Base-by-base conservation (phyloP, 1,140 invertebrate species). In the Spodoptera frugiperda region DNA sequence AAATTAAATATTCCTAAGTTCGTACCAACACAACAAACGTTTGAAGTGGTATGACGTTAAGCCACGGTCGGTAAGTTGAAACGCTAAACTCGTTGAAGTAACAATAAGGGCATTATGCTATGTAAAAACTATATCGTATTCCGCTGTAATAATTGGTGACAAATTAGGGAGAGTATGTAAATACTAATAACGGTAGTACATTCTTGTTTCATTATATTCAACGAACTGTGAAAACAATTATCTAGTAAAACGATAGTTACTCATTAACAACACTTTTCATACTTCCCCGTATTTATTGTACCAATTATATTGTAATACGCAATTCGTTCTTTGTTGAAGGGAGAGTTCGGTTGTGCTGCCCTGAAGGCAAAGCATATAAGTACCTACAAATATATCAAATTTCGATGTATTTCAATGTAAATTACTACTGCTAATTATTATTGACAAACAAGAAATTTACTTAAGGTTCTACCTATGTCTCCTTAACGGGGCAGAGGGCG, bases 1-100 rank as follows among this genome's bases (percentile, higher is more conserved):
- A 93, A 93, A 93, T 90, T 87, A 90, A 80, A 84, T 77, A 82
- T 82, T 78, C 81, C 84, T 85, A 86, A 86, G 83, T 84, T 84
- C 81, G 82, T 86, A 83, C 82, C 81, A 85, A 79, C 83, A 72
- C 79, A 63, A 48, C 57, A 78, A 59, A 39, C 72, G 30, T 44
- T 78, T 70, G 55, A 80, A 83, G 77, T 79, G 71, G 54, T 80
- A 53, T 51, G 51, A 57, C 33, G 25, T 76, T 39, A 48, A 63
- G 33, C 51, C 44, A 49, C 65, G 14, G 65, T 63, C 55, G 78
- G 54, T 59, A 51, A 74, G 48, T 77, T 70, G 78, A 74, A 80
- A 76, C 46, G 59, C 17, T 11, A 59, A 72, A 48, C 55, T 53
- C 15, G 53, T 39, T 61, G 49, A 54, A 19, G 15, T 55, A 39